Base-by-base conservation (phyloP, 2,888 invertebrate genomes). In the Crossocerus cetratus region DNA sequence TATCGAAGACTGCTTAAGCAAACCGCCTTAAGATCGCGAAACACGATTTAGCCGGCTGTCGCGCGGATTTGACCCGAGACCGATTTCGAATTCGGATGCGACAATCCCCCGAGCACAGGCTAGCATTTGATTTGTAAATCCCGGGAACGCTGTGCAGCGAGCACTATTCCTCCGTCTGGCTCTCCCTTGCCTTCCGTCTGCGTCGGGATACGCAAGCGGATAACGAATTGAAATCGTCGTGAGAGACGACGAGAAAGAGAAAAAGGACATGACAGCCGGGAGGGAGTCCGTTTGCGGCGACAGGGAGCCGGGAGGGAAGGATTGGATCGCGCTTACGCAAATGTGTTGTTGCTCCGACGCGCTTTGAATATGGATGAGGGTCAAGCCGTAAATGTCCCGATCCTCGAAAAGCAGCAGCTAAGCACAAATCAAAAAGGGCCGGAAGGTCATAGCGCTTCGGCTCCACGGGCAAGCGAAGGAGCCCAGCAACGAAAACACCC, bases 11-110 rank as follows among this genome's bases (percentile, higher is more conserved):
- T 54, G 65, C 63, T 76, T 70, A 67, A 74, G 65, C 56, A 72
- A 76, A 76, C 74, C 65, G 74, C 70, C 63, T 74, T 61, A 60
- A 70, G 74, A 81, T 72, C 74, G 54, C 70, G 56, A 56, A 59
- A 64, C 67, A 59, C 60, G 72, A 76, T 80, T 76, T 68, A 66
- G 54, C 67, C 64, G 67, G 32, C 32, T 32, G 32, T 32, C 62
- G 53, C 54, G 64, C 49, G 59, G 61, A 57, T 54, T 49, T 63
- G 20, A 62, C 21, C 20, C 62, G 32, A 18, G 23, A 21, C 55
- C 64, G 67, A 58, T 76, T 58, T 60, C 32, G 57, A 63, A 42
- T 32, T 22, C 44, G 58, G 18, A 2, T 44, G 57, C 18, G 18
- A 63, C 55, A 53, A 72, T 32, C 66, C 56, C 44, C 45, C 16